These are phyloP conservation scores for Propithecus coquereli DNA, from an alignment of 2,113 vertebrate species.

Conservation along the genomic window DNA sequence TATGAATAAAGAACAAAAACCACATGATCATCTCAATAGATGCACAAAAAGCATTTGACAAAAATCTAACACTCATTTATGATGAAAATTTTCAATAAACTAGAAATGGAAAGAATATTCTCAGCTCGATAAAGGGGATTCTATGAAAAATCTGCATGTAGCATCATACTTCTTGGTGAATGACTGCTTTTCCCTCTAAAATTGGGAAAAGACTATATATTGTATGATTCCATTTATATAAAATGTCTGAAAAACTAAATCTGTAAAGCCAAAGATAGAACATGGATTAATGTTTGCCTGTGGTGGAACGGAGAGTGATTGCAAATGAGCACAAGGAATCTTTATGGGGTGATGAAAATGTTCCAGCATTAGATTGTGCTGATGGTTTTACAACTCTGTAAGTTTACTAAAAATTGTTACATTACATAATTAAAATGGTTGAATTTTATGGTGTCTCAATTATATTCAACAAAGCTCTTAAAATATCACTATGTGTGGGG, in stretches of 20 bases:
- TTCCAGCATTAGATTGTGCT: neutral
- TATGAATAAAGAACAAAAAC: neutral
- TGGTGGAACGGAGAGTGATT: neutral
- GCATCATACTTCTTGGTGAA: neutral
- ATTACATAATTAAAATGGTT: neutral
- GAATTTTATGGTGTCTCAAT: neutral
- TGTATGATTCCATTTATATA: neutral
- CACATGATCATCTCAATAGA: neutral
- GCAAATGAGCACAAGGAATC: neutral
- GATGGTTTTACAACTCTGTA: neutral
- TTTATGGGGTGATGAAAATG: neutral
- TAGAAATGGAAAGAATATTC: neutral
- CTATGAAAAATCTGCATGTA: neutral
- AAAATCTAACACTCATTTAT: neutral
- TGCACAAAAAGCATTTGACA: neutral
- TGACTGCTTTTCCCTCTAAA: neutral
- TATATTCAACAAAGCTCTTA: neutral
- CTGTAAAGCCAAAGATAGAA: neutral
- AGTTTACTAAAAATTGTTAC: neutral
- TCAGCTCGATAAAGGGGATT: neutral
- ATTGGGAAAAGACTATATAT: neutral
- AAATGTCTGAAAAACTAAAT: neutral
- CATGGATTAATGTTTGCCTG: neutral
- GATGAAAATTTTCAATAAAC: neutral
- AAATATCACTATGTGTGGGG: neutral